Conservation (phyloP, 2,113 vertebrate genomes). For the Ardeotis arabs region DNA sequence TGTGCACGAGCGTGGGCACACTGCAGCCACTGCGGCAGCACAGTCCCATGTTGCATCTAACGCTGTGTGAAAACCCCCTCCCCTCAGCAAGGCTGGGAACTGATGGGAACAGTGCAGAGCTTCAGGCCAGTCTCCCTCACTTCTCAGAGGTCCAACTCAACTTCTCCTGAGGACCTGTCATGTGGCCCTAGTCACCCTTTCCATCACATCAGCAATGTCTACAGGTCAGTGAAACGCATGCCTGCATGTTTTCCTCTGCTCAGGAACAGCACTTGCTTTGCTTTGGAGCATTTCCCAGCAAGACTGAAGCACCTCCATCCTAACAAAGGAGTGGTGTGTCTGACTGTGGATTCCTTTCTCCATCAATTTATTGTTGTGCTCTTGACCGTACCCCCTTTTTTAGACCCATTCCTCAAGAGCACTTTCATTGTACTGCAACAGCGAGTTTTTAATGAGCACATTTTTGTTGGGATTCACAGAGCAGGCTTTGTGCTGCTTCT, state of each 20-base stretch:
- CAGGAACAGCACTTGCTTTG: neutral
- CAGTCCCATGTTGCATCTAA: neutral
- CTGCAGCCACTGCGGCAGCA: rapidly evolving
- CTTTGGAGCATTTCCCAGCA: neutral
- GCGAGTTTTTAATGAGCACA: neutral
- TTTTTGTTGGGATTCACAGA: neutral
- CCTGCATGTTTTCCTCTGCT: neutral
- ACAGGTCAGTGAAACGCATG: neutral
- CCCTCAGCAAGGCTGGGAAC: neutral
- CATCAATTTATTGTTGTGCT: neutral
- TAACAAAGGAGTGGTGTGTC: neutral
- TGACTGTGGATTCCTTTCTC: neutral
- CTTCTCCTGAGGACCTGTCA: neutral
- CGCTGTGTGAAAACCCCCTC: rapidly evolving
- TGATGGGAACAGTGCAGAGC: neutral
- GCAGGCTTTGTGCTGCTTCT: neutral
- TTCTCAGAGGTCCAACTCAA: neutral
- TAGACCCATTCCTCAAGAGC: neutral
- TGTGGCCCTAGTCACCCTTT: neutral
- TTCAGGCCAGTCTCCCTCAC: neutral
- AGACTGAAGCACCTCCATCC: neutral
- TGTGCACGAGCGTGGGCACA: rapidly evolving
- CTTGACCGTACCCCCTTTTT: neutral
- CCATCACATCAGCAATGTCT: neutral
- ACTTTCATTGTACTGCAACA: neutral